A percentile compares a stretch with the other conserved stretches of the same genome.
Evolutionary conservation across 2,888 invertebrate genomes (phyloP).

Genomic region (Cheilosia urbana): DNA sequence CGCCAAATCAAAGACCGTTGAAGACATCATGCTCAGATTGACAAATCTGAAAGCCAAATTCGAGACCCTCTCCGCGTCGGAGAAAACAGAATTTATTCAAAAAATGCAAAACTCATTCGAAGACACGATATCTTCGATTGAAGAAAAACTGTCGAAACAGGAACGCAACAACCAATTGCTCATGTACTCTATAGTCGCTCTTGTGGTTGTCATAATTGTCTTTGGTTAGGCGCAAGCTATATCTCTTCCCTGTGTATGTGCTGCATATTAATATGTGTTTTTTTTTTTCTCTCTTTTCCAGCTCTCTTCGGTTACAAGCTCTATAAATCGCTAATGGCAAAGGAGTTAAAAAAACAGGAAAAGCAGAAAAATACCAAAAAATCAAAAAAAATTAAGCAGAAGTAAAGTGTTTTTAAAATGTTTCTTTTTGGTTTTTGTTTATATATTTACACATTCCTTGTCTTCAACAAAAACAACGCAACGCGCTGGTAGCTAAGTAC

Average conservation of each 20-base stretch:
- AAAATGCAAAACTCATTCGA: slow-evolving; percentile 80
- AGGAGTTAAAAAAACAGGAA: slow-evolving; percentile 90
- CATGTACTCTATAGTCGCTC: slow-evolving; percentile 78
- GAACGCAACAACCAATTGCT: slow-evolving; percentile 78
- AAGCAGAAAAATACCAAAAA: slow-evolving; percentile 90
- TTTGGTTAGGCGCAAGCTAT: slow-evolving; percentile 78
- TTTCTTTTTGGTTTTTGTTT: slow-evolving; percentile 33
- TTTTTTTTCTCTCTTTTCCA: slow-evolving; percentile 84
- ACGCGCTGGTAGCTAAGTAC: slow-evolving; percentile 68
- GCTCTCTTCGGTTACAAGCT: slow-evolving; percentile 95
- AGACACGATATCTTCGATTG: slow-evolving; percentile 78
- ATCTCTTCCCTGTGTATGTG: background rate
- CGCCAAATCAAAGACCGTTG: slow-evolving; percentile 78
- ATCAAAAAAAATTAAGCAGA: slow-evolving; percentile 90
- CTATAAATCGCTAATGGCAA: slow-evolving; percentile 91
- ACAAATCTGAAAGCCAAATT: slow-evolving; percentile 78
- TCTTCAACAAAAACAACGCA: slow-evolving; percentile 66
- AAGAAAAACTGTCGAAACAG: slow-evolving; percentile 78
- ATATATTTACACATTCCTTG: slow-evolving; percentile 63
- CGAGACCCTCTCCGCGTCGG: slow-evolving; percentile 78
- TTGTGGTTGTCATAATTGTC: slow-evolving; percentile 78
- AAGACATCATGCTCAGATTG: slow-evolving; percentile 78
- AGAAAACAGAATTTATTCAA: slow-evolving; percentile 78
- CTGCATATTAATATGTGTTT: background rate
- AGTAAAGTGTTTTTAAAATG: slow-evolving; percentile 57